These are phyloP conservation scores for Aspiorhynchus laticeps DNA, from an alignment of 2,113 vertebrate genomes.

Conservation along the genomic window DNA sequence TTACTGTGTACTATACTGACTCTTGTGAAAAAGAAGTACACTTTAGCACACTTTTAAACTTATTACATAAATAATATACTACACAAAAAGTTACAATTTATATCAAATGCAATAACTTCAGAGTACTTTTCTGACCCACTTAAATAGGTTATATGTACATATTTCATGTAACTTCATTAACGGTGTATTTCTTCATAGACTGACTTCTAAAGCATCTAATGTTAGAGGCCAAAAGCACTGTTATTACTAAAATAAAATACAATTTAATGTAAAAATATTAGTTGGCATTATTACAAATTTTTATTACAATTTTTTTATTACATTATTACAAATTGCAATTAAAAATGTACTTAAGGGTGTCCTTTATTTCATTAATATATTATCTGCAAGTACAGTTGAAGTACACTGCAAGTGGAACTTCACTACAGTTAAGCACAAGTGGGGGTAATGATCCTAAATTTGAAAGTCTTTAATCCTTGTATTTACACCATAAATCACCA, in stretches of 20 bases:
- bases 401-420: neutral
- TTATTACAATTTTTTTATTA: no score
- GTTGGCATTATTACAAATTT: neutral
- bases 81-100: no score
- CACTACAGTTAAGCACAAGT: neutral
- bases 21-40: neutral
- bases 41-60: neutral
- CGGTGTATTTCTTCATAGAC: no score
- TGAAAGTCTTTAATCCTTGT: slow-evolving; percentile 6
- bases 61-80: neutral
- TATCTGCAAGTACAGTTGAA: neutral
- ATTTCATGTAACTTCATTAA: no score
- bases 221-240: no score
- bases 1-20: neutral
- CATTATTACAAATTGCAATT: neutral
- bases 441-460: neutral
- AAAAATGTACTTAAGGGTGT: neutral
- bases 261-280: no score
- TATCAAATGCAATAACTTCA: no score
- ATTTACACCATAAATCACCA: slow-evolving; percentile 1
- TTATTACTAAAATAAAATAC: no score
- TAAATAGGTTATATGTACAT: no score
- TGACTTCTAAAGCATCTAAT: no score
- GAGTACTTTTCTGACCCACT: no score
- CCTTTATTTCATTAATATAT: neutral